Conservation (phyloP, 2,888 invertebrate species). For the Nipponacmea schrenckii region DNA sequence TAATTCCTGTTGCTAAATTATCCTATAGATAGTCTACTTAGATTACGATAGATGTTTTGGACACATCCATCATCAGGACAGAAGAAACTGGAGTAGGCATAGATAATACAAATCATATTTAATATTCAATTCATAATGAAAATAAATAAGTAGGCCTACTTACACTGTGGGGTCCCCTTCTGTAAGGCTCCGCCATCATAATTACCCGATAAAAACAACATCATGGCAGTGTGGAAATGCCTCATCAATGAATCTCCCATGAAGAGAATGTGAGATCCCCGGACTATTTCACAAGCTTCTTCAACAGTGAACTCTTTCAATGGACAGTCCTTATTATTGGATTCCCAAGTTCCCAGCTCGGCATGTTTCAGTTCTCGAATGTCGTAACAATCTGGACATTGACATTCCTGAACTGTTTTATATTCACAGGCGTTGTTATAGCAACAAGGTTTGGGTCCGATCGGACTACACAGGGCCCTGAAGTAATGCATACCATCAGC, state of each 20-base stretch:
- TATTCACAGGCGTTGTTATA: background rate
- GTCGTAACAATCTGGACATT: background rate
- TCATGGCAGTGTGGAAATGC: background rate
- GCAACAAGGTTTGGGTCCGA: background rate
- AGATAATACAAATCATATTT: too few relatives aligned
- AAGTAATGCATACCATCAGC: constrained; percentile 1
- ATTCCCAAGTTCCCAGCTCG: background rate
- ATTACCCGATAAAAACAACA: background rate
- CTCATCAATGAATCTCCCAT: background rate
- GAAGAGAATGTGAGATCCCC: background rate
- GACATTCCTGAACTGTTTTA: background rate
- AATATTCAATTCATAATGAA: too few relatives aligned
- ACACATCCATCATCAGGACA: too few relatives aligned
- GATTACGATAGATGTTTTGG: too few relatives aligned
- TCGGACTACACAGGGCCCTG: background rate
- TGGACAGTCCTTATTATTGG: background rate
- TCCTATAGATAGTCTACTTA: too few relatives aligned
- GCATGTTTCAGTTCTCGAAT: background rate
- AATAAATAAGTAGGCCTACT: background rate
- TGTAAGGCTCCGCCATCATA: background rate
- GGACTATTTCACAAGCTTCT: constrained; percentile 4
- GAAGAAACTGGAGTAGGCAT: too few relatives aligned
- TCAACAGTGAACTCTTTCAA: background rate
- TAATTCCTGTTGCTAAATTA: too few relatives aligned
- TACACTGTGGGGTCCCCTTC: background rate